These are phyloP conservation scores for Ammospiza caudacuta DNA, from an alignment of 2,113 vertebrate genomes.

Conservation along the genomic window DNA sequence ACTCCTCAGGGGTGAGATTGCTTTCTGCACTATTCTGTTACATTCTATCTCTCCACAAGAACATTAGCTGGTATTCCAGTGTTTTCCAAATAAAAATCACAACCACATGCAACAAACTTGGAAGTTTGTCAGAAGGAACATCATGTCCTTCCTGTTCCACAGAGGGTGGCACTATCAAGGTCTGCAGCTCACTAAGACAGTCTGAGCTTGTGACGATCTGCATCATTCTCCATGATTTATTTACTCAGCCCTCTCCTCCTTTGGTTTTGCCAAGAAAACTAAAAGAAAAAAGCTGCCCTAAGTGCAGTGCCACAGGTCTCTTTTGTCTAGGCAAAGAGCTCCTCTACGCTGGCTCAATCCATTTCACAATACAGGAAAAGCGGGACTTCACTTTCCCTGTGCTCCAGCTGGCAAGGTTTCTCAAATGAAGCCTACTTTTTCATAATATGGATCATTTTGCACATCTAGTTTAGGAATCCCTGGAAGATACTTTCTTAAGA, in stretches of 20 bases:
- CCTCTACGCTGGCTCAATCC: background rate
- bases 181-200: background rate
- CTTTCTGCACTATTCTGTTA: no score
- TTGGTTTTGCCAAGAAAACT: background rate
- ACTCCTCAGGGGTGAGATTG: no score
- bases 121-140: background rate
- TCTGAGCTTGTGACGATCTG: background rate
- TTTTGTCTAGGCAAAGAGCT: background rate
- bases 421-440: background rate
- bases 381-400: background rate
- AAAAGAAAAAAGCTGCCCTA: background rate
- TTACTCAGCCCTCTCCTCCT: background rate
- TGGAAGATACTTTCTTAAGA: background rate
- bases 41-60: no score
- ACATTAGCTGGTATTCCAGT: background rate
- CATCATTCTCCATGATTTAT: fast-evolving
- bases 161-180: background rate
- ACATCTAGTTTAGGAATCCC: background rate
- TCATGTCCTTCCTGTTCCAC: background rate
- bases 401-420: background rate
- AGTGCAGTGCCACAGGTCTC: background rate
- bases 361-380: background rate
- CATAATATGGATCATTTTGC: background rate
- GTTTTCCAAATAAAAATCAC: background rate
- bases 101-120: background rate